Base-by-base conservation (phyloP, 2,888 invertebrate genomes). In the Lepidochitona cinerea region DNA sequence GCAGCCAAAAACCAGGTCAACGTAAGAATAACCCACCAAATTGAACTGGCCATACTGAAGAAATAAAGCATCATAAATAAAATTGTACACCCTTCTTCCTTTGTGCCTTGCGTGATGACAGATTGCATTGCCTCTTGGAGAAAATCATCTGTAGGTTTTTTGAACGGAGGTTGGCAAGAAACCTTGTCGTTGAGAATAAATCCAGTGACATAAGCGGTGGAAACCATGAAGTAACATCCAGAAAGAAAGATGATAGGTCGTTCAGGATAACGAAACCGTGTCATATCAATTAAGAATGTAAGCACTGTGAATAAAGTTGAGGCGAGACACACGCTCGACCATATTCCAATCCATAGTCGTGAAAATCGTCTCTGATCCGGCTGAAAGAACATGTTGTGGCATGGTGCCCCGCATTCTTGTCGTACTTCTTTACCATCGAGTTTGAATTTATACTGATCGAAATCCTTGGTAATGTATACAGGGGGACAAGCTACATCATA, bases 11-110 rank as follows among this genome's bases (percentile, higher is more conserved):
- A 98, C 98, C 98, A 98, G 72, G 98, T 97, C 79, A 98, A 93
- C 26, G 98, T 97, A 86, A 98, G 92, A 84, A 98, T 94, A 70
- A 98, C 97, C 98, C 98, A 98, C 98, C 98, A 98, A 87, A 98
- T 96, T 89, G 96, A 96, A 65, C 96, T 96, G 35, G 97, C 97
- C 96, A 97, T 97, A 89, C 96, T 95, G 91, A 97, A 98, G 92
- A 97, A 98, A 77, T 91, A 91, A 65, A 97, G 93, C 86, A 97
- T 93, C 97, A 98, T 97, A 91, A 98, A 98, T 73, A 98, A 93
- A 78, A 98, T 95, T 49, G 98, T 97, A 91, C 98, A 98, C 73
- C 90, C 88, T 81, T 92, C 92, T 41, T 89, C 89, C 81, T 91
- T 91, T 9, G 91, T 92, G 32, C 92, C 97, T 92, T 97, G 97